A percentile compares a stretch with the other conserved stretches of the same genome.
Conservation (phyloP, 1,140 invertebrate species). For the Scaptodrosophila lebanonensis region DNA sequence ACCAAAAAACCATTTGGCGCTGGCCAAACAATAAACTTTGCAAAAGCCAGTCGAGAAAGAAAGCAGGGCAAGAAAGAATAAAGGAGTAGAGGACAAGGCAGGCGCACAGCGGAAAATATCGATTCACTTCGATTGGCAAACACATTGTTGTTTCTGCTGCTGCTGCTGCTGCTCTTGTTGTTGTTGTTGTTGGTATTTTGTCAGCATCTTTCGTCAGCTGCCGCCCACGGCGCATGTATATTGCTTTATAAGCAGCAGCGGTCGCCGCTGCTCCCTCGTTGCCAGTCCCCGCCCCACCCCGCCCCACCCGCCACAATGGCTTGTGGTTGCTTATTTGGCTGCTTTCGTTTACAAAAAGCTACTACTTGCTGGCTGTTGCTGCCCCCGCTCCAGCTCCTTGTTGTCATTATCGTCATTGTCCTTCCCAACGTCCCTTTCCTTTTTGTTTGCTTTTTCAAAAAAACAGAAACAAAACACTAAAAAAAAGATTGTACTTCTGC, state of each 20-base stretch:
- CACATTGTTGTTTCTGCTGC: slow-evolving; percentile 21
- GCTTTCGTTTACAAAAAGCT: background rate
- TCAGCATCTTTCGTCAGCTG: too few relatives aligned
- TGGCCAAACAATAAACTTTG: too few relatives aligned
- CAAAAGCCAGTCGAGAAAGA: slow-evolving; percentile 16
- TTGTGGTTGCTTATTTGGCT: slow-evolving; percentile 8
- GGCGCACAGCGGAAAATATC: slow-evolving; percentile 52
- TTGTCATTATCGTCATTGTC: background rate
- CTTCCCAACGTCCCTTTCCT: background rate
- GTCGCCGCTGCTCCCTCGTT: slow-evolving; percentile 21
- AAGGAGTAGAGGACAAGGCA: slow-evolving; percentile 3
- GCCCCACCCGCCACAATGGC: background rate
- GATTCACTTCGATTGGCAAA: slow-evolving; percentile 46
- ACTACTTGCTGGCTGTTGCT: background rate
- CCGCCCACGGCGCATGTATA: slow-evolving; percentile 42
- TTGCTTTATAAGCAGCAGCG: slow-evolving; percentile 68
- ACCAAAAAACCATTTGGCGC: too few relatives aligned
- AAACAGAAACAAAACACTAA: too few relatives aligned
- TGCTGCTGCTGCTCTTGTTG: slow-evolving; percentile 19
- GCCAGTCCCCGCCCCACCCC: background rate
- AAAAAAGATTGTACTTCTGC: slow-evolving; percentile 15
- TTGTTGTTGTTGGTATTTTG: slow-evolving; percentile 26
- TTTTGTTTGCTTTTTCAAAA: slow-evolving; percentile 33
- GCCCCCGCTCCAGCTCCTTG: too few relatives aligned
- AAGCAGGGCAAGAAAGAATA: background rate